phyloP scores from a whole-genome alignment of 2,113 vertebrate species.

The Sceloporus tristichus region DNA sequence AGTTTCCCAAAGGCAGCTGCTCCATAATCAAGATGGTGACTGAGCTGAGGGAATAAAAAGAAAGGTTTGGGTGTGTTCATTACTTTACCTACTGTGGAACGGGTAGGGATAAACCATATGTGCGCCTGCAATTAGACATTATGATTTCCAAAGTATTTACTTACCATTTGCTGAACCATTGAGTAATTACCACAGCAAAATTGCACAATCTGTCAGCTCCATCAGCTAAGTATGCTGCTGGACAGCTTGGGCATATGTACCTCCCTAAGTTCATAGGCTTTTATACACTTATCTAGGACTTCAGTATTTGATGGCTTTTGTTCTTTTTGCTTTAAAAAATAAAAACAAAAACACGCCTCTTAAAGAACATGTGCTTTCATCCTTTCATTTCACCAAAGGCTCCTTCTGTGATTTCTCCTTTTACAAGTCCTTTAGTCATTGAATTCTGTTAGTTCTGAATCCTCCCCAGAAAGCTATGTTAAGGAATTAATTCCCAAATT shows the following conservation, averaged over 20 bases:
- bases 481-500: slow-evolving; percentile 1
- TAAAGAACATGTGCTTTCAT: not conserved
- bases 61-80: slow-evolving; percentile 71
- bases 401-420: not conserved
- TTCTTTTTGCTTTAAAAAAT: not conserved
- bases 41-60: slow-evolving; percentile 44
- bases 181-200: slow-evolving; percentile 77
- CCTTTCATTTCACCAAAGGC: not conserved
- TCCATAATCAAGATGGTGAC: slow-evolving; percentile 45
- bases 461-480: not conserved
- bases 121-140: slow-evolving; percentile 74
- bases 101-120: slow-evolving; percentile 70
- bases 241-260: slow-evolving; percentile 69
- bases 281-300: not conserved
- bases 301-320: slow-evolving; percentile 20
- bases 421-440: not conserved
- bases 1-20: slow-evolving; percentile 1
- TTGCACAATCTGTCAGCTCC: slow-evolving; percentile 75
- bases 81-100: slow-evolving; percentile 64
- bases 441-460: slow-evolving; percentile 14
- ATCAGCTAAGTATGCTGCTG: slow-evolving; percentile 69
- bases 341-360: slow-evolving; percentile 36
- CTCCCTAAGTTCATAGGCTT: slow-evolving; percentile 57
- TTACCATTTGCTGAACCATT: slow-evolving; percentile 81
- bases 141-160: slow-evolving; percentile 76